Conservation (phyloP, 2,797 vertebrate genomes). For the Octomys mimax region DNA sequence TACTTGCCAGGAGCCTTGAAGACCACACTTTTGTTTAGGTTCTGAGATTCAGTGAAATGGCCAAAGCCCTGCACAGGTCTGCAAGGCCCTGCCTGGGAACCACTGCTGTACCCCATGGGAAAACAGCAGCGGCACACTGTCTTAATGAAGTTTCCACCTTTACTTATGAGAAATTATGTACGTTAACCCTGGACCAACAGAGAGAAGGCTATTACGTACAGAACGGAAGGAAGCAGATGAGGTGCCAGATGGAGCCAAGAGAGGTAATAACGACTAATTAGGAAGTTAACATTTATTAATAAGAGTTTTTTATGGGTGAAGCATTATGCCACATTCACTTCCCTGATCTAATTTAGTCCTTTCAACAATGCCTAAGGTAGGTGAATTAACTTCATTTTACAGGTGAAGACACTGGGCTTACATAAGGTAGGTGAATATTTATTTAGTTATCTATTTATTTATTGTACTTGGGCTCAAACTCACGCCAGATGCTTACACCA, state of each 20-base stretch:
- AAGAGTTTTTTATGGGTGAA: background rate
- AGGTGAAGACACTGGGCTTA: background rate
- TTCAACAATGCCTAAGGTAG: background rate
- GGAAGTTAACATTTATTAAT: constrained; percentile 3
- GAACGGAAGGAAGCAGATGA: background rate
- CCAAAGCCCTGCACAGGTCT: background rate
- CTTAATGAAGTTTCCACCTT: background rate
- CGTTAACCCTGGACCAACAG: background rate
- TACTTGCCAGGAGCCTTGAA: background rate
- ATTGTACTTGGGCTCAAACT: too few species aligned
- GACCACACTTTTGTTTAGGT: background rate
- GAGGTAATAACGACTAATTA: background rate
- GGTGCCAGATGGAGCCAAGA: background rate
- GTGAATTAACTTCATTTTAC: background rate
- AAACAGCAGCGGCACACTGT: background rate
- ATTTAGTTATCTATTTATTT: too few species aligned
- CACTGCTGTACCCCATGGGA: background rate
- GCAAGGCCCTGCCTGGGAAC: background rate
- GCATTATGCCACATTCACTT: background rate
- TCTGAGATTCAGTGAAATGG: background rate
- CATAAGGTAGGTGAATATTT: too few species aligned
- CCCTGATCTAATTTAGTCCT: constrained; percentile 1
- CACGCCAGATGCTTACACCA: too few species aligned
- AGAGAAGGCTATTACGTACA: background rate
- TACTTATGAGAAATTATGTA: background rate